phyloP scores from a whole-genome alignment of 1,140 invertebrate species.

The Eulimnadia texana region DNA sequence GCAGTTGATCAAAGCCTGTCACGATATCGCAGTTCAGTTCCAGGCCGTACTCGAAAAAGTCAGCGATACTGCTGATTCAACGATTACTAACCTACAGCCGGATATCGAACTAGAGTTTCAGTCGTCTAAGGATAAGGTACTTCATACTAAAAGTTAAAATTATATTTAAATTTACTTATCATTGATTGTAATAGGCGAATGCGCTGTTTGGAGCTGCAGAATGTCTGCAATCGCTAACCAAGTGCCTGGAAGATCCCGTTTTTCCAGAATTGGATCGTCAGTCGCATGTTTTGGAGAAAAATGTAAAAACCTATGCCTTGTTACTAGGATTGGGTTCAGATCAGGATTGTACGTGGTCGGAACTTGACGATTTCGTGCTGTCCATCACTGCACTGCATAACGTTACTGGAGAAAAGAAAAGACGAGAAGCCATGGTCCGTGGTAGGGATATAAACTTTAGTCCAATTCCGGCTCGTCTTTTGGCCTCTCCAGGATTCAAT shows the following conservation, averaged over 20 bases:
- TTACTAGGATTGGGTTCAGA: background rate
- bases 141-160: no score
- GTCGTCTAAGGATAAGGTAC: no score
- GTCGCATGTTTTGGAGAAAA: background rate
- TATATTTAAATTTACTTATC: no score
- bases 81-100: background rate
- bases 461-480: slow-evolving; percentile 1
- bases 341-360: background rate
- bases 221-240: background rate
- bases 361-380: background rate
- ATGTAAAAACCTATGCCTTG: background rate
- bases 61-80: background rate
- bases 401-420: background rate
- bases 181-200: background rate
- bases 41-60: background rate
- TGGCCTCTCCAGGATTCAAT: background rate
- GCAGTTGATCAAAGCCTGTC: background rate
- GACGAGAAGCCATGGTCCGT: background rate
- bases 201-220: background rate
- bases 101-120: no score
- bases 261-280: background rate
- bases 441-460: background rate
- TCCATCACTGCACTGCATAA: background rate
- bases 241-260: background rate
- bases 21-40: background rate